Percentiles rank a stretch among this genome's conserved stretches.
These are phyloP conservation scores for Phlogophora meticulosa DNA, from an alignment of 2,888 invertebrate species.

Conservation along the genomic window DNA sequence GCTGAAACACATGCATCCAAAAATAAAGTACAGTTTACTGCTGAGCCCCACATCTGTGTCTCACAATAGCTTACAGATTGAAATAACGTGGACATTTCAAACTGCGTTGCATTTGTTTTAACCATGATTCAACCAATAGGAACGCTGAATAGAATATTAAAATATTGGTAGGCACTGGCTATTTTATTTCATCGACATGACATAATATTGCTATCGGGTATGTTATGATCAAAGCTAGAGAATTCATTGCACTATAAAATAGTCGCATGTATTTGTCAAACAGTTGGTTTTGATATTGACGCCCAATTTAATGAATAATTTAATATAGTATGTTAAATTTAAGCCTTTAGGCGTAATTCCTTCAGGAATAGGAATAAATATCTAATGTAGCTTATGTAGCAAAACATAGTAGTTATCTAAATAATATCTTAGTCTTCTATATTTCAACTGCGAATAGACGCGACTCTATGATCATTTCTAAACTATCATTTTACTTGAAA, in stretches of 20 bases:
- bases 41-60: slow-evolving; percentile 26
- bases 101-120: slow-evolving; percentile 22
- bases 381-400: slow-evolving; percentile 23
- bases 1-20: slow-evolving; percentile 36
- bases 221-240: slow-evolving; percentile 35
- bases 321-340: slow-evolving; percentile 9
- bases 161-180: background rate
- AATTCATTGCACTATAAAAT: slow-evolving; percentile 33
- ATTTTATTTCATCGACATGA: slow-evolving; percentile 24
- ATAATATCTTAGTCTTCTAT: slow-evolving; percentile 13
- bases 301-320: background rate
- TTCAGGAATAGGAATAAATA: too few species aligned
- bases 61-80: slow-evolving; percentile 32
- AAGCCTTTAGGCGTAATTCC: too few species aligned
- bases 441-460: slow-evolving; percentile 14
- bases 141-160: slow-evolving; percentile 20
- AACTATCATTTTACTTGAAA: slow-evolving; percentile 30
- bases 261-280: slow-evolving; percentile 22
- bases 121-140: slow-evolving; percentile 25
- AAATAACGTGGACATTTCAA: slow-evolving; percentile 26
- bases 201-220: slow-evolving; percentile 17
- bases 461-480: slow-evolving; percentile 24
- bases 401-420: slow-evolving; percentile 26
- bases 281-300: slow-evolving; percentile 14
- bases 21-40: slow-evolving; percentile 51